Evolutionary conservation across 2,797 vertebrate genomes (phyloP).

Genomic region (Toxotes lorentzi): DNA sequence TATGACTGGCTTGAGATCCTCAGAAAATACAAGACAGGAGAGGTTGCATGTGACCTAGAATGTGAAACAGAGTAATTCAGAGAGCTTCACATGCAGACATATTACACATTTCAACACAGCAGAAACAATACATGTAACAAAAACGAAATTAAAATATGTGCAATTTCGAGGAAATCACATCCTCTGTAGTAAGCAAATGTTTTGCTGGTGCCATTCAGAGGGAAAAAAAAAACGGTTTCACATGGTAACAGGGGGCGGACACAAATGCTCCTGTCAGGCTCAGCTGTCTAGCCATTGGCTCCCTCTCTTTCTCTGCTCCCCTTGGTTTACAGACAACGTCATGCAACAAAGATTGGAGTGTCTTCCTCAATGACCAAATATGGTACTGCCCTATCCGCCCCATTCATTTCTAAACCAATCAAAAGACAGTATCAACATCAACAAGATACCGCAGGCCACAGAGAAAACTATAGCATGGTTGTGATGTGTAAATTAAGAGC

Average conservation of each 20-base stretch:
- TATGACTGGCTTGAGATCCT: slow-evolving; percentile 89
- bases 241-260: slow-evolving; percentile 86
- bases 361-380: slow-evolving; percentile 85
- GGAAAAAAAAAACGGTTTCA: slow-evolving; percentile 72
- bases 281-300: slow-evolving; percentile 79
- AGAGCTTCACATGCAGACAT: background rate
- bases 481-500: slow-evolving; percentile 64
- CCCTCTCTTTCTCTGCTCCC: slow-evolving; percentile 69
- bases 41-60: slow-evolving; percentile 82
- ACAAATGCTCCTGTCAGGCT: slow-evolving; percentile 73
- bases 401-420: slow-evolving; percentile 79
- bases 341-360: slow-evolving; percentile 58
- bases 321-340: slow-evolving; percentile 80
- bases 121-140: slow-evolving; percentile 14
- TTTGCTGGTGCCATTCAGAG: slow-evolving; percentile 55
- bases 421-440: slow-evolving; percentile 82
- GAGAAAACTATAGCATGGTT: slow-evolving; percentile 67
- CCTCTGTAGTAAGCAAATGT: slow-evolving; percentile 42
- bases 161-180: slow-evolving; percentile 21
- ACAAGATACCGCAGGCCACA: slow-evolving; percentile 83
- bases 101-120: slow-evolving; percentile 3
- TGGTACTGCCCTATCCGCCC: slow-evolving; percentile 81
- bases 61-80: slow-evolving; percentile 16
- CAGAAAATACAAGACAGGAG: slow-evolving; percentile 79
- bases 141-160: background rate